Evolutionary conservation across 2,888 invertebrate species (phyloP), one percentile per base, ranked within the genome.

Genomic region (Tribolium freemani): DNA sequence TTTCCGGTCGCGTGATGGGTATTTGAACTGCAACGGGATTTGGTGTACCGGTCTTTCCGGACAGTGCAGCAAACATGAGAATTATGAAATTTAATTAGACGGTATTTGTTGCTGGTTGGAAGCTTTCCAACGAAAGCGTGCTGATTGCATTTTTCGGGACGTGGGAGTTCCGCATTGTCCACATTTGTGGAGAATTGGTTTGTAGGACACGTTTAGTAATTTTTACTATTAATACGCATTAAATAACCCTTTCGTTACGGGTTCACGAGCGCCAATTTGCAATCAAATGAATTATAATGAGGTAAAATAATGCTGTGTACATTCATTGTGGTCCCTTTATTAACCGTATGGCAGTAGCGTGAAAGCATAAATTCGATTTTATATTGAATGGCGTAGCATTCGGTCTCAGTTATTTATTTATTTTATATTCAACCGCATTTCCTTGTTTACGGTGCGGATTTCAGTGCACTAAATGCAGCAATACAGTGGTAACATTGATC

Each of bases 61-160:
- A 11, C 56, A 48, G 8, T 48, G 48, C 48, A 11, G 31, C 31
- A 56, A 56, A 56, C 31, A 56, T 53, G 53, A 20, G 21, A 20
- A 38, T 20, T 53, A 30, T 31, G 38, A 31, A 56, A 56, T 56
- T 56, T 56, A 56, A 56, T 56, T 56, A 56, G 56, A 11, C n/a
- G 16, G n/a, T 38, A 31, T 8, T 8, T 26, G 10, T 56, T 56
- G 56, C 31, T n/a, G 8, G 10, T 31, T 56, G 56, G 56, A 56
- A 56, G 10, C 11, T 30, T 56, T 56, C 31, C 56, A 56, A 30
- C 54, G 0, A 38, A 38, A 38, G 8, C 3, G 6, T 38, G 38
- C 6, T 38, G 38, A 38, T 38, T 38, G 38, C 38, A 38, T 38
- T 38, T 38, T 26, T 26, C 0, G 38, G 8, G 8, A 38, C n/a